Evolutionary conservation across 2,797 vertebrate species (phyloP).

Genomic region (Taenioides sp.): DNA sequence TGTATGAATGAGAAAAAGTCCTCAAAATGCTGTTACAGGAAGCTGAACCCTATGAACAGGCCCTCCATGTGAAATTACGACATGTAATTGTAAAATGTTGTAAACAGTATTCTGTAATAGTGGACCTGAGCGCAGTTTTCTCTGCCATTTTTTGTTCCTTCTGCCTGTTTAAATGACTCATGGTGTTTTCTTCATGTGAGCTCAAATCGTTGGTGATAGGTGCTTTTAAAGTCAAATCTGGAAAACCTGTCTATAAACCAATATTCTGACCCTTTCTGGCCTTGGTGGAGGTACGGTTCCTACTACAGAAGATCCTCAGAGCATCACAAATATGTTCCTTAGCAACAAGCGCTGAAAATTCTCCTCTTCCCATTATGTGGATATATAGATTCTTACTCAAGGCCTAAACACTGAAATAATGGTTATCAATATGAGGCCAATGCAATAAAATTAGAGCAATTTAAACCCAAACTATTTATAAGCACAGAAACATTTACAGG

Average conservation of each 20-base stretch:
- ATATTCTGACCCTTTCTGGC: too few species aligned
- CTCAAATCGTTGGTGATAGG: conserved; percentile 34
- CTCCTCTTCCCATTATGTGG: neutral
- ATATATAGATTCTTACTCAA: too few species aligned
- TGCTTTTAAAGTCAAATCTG: neutral
- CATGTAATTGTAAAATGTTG: neutral
- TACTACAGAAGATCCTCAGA: neutral
- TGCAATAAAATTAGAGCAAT: too few species aligned
- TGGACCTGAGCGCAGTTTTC: neutral
- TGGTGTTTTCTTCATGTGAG: conserved; percentile 12
- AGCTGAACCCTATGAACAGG: too few species aligned
- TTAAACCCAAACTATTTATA: too few species aligned
- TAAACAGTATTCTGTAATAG: neutral
- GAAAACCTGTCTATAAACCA: too few species aligned
- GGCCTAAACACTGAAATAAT: too few species aligned
- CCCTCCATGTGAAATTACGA: neutral
- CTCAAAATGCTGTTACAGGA: too few species aligned
- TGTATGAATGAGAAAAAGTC: too few species aligned
- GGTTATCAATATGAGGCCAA: too few species aligned
- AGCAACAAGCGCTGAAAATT: conserved; percentile 38
- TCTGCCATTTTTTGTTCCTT: conserved; percentile 42
- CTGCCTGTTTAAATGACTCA: conserved; percentile 49
- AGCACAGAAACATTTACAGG: too few species aligned
- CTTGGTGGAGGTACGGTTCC: too few species aligned
- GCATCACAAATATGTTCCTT: conserved; percentile 36